Conservation (phyloP, 2,797 vertebrate genomes). For the Megaceryle alcyon region DNA sequence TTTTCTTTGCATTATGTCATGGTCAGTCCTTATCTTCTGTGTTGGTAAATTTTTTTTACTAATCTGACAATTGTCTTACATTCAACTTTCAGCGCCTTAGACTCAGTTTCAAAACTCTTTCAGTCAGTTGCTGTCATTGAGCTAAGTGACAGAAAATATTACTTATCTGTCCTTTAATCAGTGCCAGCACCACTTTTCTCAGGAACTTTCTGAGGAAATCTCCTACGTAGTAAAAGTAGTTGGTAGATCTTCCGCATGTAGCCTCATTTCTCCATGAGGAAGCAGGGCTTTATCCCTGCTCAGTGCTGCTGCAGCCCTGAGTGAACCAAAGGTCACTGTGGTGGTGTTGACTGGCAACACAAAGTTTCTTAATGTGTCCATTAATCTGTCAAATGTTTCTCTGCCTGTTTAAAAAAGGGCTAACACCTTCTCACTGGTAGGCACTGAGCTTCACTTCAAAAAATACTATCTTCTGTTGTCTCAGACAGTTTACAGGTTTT, state of each 20-base stretch:
- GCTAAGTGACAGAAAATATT: background rate
- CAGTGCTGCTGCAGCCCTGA: background rate
- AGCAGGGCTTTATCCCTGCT: background rate
- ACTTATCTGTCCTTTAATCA: background rate
- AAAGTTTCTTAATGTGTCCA: background rate
- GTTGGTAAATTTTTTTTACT: background rate
- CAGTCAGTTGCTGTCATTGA: background rate
- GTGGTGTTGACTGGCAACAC: background rate
- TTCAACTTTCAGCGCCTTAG: background rate
- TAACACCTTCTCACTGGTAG: background rate
- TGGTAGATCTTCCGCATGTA: fast-evolving
- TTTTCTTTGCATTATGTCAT: background rate
- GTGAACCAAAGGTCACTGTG: background rate
- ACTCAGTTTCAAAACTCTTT: background rate
- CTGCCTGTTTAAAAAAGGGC: background rate
- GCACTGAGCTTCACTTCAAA: background rate
- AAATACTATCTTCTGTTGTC: background rate
- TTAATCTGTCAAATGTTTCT: background rate
- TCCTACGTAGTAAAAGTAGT: background rate
- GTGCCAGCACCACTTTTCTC: background rate
- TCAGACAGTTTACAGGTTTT: background rate
- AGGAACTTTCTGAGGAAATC: background rate
- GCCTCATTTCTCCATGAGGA: background rate
- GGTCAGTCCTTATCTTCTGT: background rate
- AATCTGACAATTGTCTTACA: background rate